A percentile compares a stretch with the other conserved stretches of the same genome.
Conservation (phyloP, 2,888 invertebrate species). For the Germaria angustata region DNA sequence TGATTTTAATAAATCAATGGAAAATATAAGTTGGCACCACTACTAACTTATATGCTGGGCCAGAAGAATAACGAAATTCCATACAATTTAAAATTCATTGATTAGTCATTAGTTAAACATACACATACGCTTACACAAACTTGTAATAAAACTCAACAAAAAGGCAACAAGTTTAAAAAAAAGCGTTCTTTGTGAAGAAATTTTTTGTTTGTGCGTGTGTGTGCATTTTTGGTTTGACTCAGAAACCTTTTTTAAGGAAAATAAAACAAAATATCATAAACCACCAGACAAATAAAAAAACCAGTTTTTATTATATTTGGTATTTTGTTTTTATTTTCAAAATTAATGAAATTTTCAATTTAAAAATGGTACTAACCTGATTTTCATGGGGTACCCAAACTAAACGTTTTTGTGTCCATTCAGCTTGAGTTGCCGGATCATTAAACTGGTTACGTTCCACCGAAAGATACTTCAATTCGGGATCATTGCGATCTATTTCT, state of each 20-base stretch:
- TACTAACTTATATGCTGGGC: background rate
- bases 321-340: background rate
- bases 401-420: conserved; percentile 99
- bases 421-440: conserved; percentile 98
- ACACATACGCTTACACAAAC: background rate
- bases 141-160: background rate
- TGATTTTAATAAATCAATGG: no score
- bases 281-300: no score
- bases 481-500: conserved; percentile 90
- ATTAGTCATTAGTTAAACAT: conserved; percentile 59
- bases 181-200: conserved; percentile 56
- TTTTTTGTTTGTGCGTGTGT: background rate
- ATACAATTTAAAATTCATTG: conserved; percentile 50
- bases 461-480: conserved; percentile 97
- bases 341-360: background rate
- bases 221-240: conserved; percentile 37
- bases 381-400: conserved; percentile 99
- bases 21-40: background rate
- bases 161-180: conserved; percentile 35
- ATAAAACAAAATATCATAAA: no score
- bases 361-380: conserved; percentile 80
- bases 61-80: background rate
- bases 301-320: conserved; percentile 29
- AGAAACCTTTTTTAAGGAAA: conserved; percentile 34
- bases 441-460: conserved; percentile 97